phyloP scores from a whole-genome alignment of 2,797 vertebrate genomes.

The Phoebastria nigripes region DNA sequence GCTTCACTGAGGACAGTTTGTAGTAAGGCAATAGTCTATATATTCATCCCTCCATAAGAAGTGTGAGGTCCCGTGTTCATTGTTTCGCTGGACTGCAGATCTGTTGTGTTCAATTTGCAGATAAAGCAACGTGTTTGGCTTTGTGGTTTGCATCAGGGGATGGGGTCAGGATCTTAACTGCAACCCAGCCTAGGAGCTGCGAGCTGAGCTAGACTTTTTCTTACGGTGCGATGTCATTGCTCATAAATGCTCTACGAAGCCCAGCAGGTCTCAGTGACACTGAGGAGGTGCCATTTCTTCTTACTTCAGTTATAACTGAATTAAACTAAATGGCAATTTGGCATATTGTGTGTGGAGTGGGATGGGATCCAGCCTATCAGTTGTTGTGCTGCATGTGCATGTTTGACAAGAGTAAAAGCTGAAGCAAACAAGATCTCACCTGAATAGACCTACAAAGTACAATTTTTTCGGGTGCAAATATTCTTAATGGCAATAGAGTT shows the following conservation, averaged over 20 bases:
- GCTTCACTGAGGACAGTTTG: not conserved
- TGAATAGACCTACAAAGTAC: not conserved
- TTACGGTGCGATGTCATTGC: not conserved
- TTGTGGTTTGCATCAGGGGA: not conserved
- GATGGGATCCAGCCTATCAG: not conserved
- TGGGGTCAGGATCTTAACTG: not conserved
- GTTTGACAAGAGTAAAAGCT: not conserved
- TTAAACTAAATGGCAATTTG: not conserved
- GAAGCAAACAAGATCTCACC: not conserved
- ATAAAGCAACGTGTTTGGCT: not conserved
- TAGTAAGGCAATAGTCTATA: not conserved
- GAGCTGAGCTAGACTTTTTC: not conserved
- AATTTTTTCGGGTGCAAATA: not conserved
- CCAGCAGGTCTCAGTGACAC: not conserved
- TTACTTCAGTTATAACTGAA: not conserved
- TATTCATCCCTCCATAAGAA: not conserved
- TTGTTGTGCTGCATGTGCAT: not conserved
- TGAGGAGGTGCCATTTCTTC: not conserved
- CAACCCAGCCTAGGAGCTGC: not conserved
- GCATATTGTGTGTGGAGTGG: not conserved
- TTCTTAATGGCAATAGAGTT: not conserved
- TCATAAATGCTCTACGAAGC: not conserved
- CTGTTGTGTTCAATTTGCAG: not conserved
- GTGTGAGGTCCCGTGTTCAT: not conserved
- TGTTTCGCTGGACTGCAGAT: not conserved